Evolutionary conservation across 2,888 invertebrate genomes (phyloP), one percentile per base, ranked within the genome.

Genomic region (Trichogramma dendrolimi): DNA sequence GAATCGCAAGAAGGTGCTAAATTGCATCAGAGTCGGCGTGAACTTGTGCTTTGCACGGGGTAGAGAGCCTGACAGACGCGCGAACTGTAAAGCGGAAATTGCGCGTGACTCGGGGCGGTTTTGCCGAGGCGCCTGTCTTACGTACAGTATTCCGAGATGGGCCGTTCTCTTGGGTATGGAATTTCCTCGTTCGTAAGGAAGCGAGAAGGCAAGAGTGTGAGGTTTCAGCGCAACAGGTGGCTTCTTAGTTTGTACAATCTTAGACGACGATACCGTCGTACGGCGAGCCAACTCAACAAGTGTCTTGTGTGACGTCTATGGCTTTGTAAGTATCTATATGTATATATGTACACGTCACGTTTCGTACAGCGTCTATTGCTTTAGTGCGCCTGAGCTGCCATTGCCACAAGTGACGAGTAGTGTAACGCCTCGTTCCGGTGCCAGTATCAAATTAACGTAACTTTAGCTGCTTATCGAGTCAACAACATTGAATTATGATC

Each of bases 241-340:
- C 72, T 75, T 79, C 79, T 79, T 79, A 78, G 73, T 69, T 65
- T 52, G 69, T 69, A 72, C 71, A 72, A 75, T 78, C 78, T 78
- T 78, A 74, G 68, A 70, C 68, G 67, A 69, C 55, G 5, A 27
- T 53, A 6, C 44, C 41, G n/a, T 44, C 39, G 49, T 27, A 40
- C n/a, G 41, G 7, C 42, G 40, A 14, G 5, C 47, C 52, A 4
- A 70, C 71, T 77, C 79, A 79, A 79, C 79, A 79, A 79, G 79
- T 79, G 76, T 72, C 69, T 70, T 68, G 54, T 58, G 6, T 48
- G 48, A 48, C n/a, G 48, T 48, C 6, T 5, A 48, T 48, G 48
- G 4, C 8, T 5, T 11, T 11, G 6, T 48, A 11, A 47, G 47
- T n/a, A 46, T 46, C 43, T 52, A 39, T 11, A 14, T 1, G 40